Percentiles rank a stretch among this genome's conserved stretches.
Conservation (phyloP, 2,888 invertebrate species). For the Minunthozetes semirufus region DNA sequence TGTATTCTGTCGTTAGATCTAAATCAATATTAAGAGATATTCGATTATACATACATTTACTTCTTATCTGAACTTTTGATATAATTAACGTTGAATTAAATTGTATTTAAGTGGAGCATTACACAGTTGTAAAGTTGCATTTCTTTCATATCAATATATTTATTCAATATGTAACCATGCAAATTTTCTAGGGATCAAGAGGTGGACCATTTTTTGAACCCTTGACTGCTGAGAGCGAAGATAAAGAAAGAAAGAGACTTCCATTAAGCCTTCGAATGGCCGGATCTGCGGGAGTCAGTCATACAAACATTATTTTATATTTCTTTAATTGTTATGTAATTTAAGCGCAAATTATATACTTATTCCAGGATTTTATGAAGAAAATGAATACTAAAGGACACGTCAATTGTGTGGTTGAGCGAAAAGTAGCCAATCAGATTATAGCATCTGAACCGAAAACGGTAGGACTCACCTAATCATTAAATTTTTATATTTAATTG, state of each 20-base stretch:
- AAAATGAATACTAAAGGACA: conserved; percentile 57
- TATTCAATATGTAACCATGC: neutral
- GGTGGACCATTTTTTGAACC: conserved; percentile 37
- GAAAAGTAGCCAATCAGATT: conserved; percentile 72
- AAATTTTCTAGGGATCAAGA: conserved; percentile 13
- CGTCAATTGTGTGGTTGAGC: conserved; percentile 84
- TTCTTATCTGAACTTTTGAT: no score
- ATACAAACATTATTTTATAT: neutral
- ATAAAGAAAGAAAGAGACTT: conserved; percentile 23
- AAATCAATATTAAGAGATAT: no score
- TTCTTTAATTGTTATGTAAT: conserved; percentile 32
- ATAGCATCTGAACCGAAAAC: conserved; percentile 66
- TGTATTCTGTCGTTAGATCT: no score
- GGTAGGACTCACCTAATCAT: conserved; percentile 32
- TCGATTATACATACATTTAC: no score
- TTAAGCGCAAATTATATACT: neutral
- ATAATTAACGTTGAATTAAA: no score
- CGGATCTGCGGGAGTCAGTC: conserved; percentile 36
- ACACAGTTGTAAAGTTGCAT: no score
- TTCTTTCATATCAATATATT: neutral
- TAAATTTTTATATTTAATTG: neutral
- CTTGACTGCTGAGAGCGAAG: conserved; percentile 29
- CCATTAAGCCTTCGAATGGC: conserved; percentile 37
- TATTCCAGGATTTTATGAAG: conserved; percentile 51
- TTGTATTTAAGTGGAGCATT: no score